Evolutionary conservation across 2,113 vertebrate species (phyloP), one percentile per base, ranked within the genome.

Genomic region (Ictalurus furcatus): DNA sequence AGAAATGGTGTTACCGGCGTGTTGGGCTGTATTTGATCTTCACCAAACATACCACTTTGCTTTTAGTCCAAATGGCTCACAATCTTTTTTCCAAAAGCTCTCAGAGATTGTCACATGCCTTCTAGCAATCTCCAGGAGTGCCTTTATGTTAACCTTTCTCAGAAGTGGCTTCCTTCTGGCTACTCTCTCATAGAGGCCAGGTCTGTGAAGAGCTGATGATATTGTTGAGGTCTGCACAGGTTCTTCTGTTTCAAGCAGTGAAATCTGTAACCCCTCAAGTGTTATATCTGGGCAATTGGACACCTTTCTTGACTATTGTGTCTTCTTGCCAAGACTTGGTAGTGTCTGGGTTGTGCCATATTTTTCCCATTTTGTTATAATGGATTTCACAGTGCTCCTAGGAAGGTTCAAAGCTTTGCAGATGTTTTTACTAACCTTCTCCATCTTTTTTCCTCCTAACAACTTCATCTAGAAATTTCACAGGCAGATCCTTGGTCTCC

Each of bases 311-410:
- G 28, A 80, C 13, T 30, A 17, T 28, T 80, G 48, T 28, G 6
- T 48, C 25, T n/a, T 30, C 52, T 30, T 80, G 25, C 14, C 25
- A n/a, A 80, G 23, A 17, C 28, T n/a, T 80, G 25, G 78, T 54
- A 80, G 78, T 80, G 78, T 78, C 74, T 78, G 23, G 40, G 3
- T 54, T 54, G 78, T 80, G 48, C 78, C 25, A 54, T 76, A 48
- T 54, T 79, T 80, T 80, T 17, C 28, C 74, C 78, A 54, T 54
- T 80, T 54, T n/a, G 48, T n/a, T 80, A 14, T 78, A 54, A 80
- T 80, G 48, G 78, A 54, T 80, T 80, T 54, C 48, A 80, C 13
- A 80, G 44, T 54, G 44, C 21, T 80, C 44, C 6, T 2, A 54
- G 52, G 37, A 80, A 17, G 28, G 25, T n/a, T 80, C 78, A 80